These are phyloP conservation scores for Urophycis tenuis DNA, from an alignment of 2,797 vertebrate species.

Conservation along the genomic window DNA sequence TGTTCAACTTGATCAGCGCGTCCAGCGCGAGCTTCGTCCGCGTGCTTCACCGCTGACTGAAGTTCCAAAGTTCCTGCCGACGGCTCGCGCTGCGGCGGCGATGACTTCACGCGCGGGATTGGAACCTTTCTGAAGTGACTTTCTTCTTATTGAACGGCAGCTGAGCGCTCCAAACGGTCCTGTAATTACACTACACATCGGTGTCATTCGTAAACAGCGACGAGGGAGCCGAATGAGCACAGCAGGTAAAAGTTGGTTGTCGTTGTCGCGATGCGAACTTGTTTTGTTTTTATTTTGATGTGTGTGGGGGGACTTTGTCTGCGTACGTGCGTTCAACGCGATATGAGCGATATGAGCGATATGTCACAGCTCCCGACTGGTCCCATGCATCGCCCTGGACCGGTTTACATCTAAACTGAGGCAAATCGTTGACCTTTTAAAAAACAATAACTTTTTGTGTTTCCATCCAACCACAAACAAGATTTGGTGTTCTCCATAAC, in stretches of 20 bases:
- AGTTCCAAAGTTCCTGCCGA: constrained; percentile 69
- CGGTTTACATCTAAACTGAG: not conserved
- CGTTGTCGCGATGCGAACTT: constrained; percentile 3
- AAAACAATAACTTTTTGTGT: not conserved
- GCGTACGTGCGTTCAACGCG: not conserved
- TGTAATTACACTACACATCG: constrained; percentile 10
- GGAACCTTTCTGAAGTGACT: constrained; percentile 41
- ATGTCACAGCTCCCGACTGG: not conserved
- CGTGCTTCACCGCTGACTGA: constrained; percentile 16
- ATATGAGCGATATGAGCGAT: not conserved
- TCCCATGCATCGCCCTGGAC: not conserved
- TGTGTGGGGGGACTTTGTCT: not conserved
- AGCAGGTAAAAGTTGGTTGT: not conserved
- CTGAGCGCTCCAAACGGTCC: not conserved
- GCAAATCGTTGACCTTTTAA: too few relatives aligned
- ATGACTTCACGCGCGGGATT: constrained; percentile 59
- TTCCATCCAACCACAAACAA: not conserved
- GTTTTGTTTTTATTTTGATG: constrained; percentile 9
- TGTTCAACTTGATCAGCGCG: constrained; percentile 72
- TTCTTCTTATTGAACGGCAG: not conserved
- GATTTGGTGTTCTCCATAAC: not conserved
- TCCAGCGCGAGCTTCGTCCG: constrained; percentile 3
- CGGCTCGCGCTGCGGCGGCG: constrained; percentile 49
- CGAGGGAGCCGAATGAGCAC: not conserved
- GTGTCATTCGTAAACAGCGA: constrained; percentile 43